Percentiles rank a stretch among this genome's conserved stretches.
phyloP scores from a whole-genome alignment of 2,888 invertebrate genomes.

The Nycteola revayana region DNA sequence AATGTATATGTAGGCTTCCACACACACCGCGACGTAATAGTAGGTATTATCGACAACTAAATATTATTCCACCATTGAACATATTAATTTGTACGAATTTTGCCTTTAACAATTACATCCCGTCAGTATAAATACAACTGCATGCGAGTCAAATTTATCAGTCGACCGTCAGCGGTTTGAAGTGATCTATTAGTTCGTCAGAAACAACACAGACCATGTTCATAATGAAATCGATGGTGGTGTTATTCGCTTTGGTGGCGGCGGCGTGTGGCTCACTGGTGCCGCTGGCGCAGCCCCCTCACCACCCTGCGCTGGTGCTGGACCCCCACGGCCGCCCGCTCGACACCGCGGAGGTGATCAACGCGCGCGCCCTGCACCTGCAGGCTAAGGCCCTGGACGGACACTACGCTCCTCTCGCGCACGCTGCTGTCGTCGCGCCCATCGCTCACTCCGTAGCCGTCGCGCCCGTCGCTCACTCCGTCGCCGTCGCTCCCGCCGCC shows the following conservation, averaged over 20 bases:
- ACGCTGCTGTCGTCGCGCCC: conserved; percentile 32
- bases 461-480: conserved; percentile 16
- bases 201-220: conserved; percentile 55
- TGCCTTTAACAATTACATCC: conserved; percentile 72
- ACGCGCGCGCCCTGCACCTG: conserved; percentile 71
- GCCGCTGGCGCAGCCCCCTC: conserved; percentile 69
- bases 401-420: conserved; percentile 43
- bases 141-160: conserved; percentile 37
- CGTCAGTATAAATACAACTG: conserved; percentile 69
- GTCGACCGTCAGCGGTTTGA: conserved; percentile 49
- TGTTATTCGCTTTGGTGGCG: conserved; percentile 83
- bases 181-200: conserved; percentile 61
- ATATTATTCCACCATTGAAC: conserved; percentile 66
- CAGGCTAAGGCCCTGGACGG: conserved; percentile 73
- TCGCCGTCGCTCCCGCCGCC: conserved; percentile 41
- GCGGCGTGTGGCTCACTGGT: conserved; percentile 79
- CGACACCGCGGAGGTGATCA: conserved; percentile 75
- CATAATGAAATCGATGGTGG: conserved; percentile 77
- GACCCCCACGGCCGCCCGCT: conserved; percentile 74
- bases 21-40: conserved; percentile 66
- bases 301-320: conserved; percentile 71
- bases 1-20: conserved; percentile 53
- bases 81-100: conserved; percentile 40
- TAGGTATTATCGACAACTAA: conserved; percentile 66
- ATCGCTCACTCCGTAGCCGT: conserved; percentile 35